Conservation (phyloP, 2,113 vertebrate species). For the Ramphastos sulfuratus region DNA sequence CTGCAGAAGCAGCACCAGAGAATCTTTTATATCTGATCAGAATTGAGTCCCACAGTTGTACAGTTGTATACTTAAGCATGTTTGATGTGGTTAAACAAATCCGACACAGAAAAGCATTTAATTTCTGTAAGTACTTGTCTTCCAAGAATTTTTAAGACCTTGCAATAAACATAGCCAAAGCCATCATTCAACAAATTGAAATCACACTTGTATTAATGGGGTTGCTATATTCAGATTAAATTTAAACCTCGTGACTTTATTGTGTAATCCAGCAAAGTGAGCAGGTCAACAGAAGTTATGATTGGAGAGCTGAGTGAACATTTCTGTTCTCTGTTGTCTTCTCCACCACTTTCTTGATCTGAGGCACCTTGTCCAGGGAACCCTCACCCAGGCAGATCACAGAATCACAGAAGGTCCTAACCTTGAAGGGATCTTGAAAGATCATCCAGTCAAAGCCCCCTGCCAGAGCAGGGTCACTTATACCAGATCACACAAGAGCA, state of each 20-base stretch:
- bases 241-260: slow-evolving; percentile 51
- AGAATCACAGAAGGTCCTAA: too few relatives aligned
- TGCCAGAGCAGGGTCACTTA: too few relatives aligned
- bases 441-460: too few relatives aligned
- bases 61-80: not conserved
- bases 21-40: slow-evolving; percentile 20
- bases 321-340: not conserved
- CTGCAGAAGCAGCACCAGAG: not conserved
- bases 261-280: slow-evolving; percentile 47
- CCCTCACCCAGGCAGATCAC: not conserved
- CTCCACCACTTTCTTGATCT: slow-evolving; percentile 2
- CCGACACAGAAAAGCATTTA: slow-evolving; percentile 50
- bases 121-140: slow-evolving; percentile 41
- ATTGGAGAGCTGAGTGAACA: slow-evolving; percentile 13
- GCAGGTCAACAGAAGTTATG: not conserved
- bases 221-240: slow-evolving; percentile 52
- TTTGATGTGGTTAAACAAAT: slow-evolving; percentile 63
- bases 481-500: too few relatives aligned
- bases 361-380: not conserved
- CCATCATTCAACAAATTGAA: slow-evolving; percentile 62
- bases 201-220: slow-evolving; percentile 39
- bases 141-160: slow-evolving; percentile 68
- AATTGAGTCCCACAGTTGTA: not conserved
- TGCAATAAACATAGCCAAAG: slow-evolving; percentile 64
- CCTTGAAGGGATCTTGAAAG: too few relatives aligned